Evolutionary conservation across 2,888 invertebrate species (phyloP), one percentile per base, ranked within the genome.

Genomic region (Rhagium mordax): DNA sequence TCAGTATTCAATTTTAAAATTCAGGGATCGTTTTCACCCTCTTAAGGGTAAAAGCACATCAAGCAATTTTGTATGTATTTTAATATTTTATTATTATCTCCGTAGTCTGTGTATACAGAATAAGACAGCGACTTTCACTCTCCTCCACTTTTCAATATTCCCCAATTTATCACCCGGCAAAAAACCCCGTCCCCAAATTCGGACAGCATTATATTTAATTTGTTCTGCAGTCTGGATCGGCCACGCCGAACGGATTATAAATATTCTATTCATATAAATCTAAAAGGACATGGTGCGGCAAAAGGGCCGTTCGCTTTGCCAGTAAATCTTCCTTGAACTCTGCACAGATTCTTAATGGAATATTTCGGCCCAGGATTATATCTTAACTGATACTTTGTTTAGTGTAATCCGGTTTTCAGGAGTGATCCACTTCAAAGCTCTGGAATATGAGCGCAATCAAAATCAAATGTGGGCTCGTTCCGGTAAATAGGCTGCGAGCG

Each of bases 381-480:
- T 77, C 77, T 77, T 72, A 74, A 77, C 81, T 76, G 82, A 83
- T 84, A 84, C 83, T 85, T 84, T 84, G 84, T 84, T 84, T 84
- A 84, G 81, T 80, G 80, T 85, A 85, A 85, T 84, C 84, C 84
- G 76, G 81, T 81, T 79, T 78, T 71, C 79, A 74, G 75, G 77
- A 79, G 79, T 77, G 84, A 84, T 82, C 83, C 83, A 84, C 84
- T 84, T 84, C 83, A 85, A 84, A 85, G 85, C 83, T 81, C 82
- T 29, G 67, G 82, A 84, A 85, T 83, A 84, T 83, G 84, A 84
- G 82, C 83, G 81, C 86, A 86, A 86, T 86, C 86, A 85, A 84
- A 85, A 85, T 86, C 86, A 85, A 85, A 86, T 85, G 85, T 85
- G 84, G 85, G 84, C 81, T 84, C 84, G 82, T 84, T 85, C 81